A percentile compares a stretch with the other conserved stretches of the same genome.
phyloP scores from a whole-genome alignment of 30 jellyfish, hydroid and myxozoan genomes.

The Rhopilema esculentum region DNA sequence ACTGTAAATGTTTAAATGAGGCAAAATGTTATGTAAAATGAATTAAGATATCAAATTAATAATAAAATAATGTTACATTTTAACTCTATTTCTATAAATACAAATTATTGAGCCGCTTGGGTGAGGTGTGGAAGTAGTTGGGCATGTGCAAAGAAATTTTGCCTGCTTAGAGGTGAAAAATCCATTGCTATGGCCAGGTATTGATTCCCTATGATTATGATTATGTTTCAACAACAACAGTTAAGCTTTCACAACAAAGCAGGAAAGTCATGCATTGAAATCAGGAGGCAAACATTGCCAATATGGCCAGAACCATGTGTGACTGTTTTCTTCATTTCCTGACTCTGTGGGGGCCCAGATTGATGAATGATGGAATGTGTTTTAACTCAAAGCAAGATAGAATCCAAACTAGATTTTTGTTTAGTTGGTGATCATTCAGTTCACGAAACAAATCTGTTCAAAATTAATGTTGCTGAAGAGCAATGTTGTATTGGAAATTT shows the following conservation, averaged over 20 bases:
- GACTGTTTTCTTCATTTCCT: neutral
- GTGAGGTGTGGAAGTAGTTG: neutral
- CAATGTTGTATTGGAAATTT: neutral
- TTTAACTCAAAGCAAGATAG: neutral
- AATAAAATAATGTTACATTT: neutral
- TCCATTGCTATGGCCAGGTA: neutral
- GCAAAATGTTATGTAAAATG: neutral
- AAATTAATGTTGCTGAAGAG: neutral
- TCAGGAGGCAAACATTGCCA: neutral
- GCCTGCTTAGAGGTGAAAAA: neutral
- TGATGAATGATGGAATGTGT: neutral
- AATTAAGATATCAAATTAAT: neutral
- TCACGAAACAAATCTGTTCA: neutral
- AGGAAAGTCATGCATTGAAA: neutral
- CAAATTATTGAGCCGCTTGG: neutral
- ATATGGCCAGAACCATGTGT: neutral
- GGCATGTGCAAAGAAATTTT: neutral
- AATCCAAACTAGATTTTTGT: neutral
- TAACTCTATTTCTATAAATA: too few species aligned
- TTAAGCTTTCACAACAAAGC: neutral
- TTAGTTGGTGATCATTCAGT: neutral
- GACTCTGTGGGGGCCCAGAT: too few species aligned
- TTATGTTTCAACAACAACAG: neutral
- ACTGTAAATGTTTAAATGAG: neutral
- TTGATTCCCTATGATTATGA: neutral